Conservation (phyloP, 64 coral and sea anemone species). For the Trachythela sp. region DNA sequence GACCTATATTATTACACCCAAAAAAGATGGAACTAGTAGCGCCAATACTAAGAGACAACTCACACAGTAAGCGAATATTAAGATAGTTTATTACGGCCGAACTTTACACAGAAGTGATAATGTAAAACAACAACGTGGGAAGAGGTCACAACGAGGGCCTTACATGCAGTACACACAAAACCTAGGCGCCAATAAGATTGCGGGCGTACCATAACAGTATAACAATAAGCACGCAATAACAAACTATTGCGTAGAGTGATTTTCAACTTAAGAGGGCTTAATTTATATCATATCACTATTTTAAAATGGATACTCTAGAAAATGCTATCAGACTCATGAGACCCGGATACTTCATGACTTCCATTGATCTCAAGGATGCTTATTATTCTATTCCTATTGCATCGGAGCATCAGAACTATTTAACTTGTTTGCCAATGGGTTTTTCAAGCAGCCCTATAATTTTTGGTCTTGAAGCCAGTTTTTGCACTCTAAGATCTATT, state of each 20-base stretch:
- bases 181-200: no score
- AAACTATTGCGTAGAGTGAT: constrained; percentile 49
- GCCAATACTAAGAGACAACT: no score
- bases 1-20: constrained; percentile 51
- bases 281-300: constrained; percentile 57
- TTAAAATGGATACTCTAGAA: constrained; percentile 72
- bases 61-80: no score
- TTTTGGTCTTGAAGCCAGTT: constrained; percentile 56
- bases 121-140: no score
- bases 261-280: constrained; percentile 52
- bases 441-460: constrained; percentile 55
- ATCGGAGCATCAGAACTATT: constrained; percentile 46
- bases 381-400: constrained; percentile 58
- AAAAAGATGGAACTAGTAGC: constrained; percentile 55
- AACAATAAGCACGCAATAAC: no score
- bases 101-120: no score
- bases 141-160: no score
- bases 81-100: no score
- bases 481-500: constrained; percentile 38
- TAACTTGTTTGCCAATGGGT: constrained; percentile 54
- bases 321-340: constrained; percentile 61
- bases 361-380: constrained; percentile 56
- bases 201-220: no score
- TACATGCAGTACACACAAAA: no score
- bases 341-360: constrained; percentile 56